Percentiles rank a stretch among this genome's conserved stretches.
Evolutionary conservation across 2,888 invertebrate species (phyloP).

Genomic region (Sicus ferrugineus): DNA sequence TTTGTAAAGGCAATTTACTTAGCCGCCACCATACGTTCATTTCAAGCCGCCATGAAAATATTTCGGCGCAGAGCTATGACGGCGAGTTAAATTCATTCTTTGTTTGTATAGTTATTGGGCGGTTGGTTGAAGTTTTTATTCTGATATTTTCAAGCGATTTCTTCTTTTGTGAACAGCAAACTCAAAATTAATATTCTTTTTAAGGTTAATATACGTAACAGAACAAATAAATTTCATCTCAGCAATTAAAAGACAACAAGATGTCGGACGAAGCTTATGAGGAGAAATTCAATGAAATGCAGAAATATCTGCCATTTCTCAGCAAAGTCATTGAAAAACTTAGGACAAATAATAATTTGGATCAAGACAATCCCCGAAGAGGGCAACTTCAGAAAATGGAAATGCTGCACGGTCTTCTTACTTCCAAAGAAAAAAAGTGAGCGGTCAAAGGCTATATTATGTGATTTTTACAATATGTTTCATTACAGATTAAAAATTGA

Average conservation of each 20-base stretch:
- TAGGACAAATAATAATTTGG: conserved; percentile 62
- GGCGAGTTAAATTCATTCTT: too few species aligned
- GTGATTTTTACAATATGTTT: neutral
- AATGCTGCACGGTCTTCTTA: conserved; percentile 50
- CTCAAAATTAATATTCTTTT: too few species aligned
- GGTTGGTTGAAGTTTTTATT: too few species aligned
- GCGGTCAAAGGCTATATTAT: neutral
- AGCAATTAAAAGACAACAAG: neutral
- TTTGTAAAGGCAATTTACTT: too few species aligned
- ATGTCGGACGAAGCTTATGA: conserved; percentile 37
- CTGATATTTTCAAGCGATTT: too few species aligned
- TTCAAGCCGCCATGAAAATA: too few species aligned
- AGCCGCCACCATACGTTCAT: too few species aligned
- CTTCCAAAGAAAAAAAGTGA: conserved; percentile 48
- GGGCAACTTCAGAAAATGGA: conserved; percentile 53
- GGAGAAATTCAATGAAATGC: conserved; percentile 47
- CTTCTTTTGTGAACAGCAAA: too few species aligned
- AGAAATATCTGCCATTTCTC: conserved; percentile 76
- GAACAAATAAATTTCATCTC: too few species aligned
- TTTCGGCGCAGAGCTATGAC: too few species aligned
- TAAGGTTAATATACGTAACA: too few species aligned
- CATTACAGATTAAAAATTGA: conserved; percentile 50
- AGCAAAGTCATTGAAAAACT: conserved; percentile 74
- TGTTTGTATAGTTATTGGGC: too few species aligned
- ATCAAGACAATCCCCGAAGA: conserved; percentile 45